These are phyloP conservation scores for Lepilemur ruficaudatus DNA, from an alignment of 2,797 vertebrate genomes.

Conservation along the genomic window DNA sequence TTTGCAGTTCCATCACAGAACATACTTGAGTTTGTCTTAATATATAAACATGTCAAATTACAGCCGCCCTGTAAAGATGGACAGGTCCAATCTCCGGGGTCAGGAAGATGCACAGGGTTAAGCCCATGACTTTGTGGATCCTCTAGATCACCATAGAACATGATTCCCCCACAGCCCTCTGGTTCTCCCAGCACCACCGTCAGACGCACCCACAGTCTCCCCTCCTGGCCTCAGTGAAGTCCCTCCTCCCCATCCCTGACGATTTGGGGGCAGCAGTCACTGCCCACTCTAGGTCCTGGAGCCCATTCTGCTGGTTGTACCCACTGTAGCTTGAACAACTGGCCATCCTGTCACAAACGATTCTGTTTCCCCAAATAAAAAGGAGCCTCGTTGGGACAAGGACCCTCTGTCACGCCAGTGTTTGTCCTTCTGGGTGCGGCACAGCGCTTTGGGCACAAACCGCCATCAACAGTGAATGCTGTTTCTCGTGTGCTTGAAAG, in stretches of 20 bases:
- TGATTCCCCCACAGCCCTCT: rapidly evolving
- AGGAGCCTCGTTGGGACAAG: not conserved
- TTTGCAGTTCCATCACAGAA: not conserved
- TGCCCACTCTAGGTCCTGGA: not conserved
- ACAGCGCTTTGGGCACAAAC: not conserved
- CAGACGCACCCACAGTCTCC: not conserved
- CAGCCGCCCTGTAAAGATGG: not conserved
- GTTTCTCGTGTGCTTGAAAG: not conserved
- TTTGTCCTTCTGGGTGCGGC: not conserved
- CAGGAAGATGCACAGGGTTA: not conserved
- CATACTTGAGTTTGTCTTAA: not conserved
- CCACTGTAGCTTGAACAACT: not conserved
- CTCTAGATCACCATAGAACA: not conserved
- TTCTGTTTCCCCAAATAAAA: not conserved
- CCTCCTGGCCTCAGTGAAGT: not conserved
- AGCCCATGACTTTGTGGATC: not conserved
- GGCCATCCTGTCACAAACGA: not conserved
- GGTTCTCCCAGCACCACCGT: rapidly evolving
- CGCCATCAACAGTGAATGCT: not conserved
- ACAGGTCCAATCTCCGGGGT: not conserved
- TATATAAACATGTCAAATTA: not conserved
- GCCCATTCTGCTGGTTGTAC: not conserved
- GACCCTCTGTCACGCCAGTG: not conserved
- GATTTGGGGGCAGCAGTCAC: not conserved
- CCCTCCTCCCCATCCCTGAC: too few species aligned